Evolutionary conservation across 2,888 invertebrate genomes (phyloP), one percentile per base, ranked within the genome.

Genomic region (Acholoe squamosa): DNA sequence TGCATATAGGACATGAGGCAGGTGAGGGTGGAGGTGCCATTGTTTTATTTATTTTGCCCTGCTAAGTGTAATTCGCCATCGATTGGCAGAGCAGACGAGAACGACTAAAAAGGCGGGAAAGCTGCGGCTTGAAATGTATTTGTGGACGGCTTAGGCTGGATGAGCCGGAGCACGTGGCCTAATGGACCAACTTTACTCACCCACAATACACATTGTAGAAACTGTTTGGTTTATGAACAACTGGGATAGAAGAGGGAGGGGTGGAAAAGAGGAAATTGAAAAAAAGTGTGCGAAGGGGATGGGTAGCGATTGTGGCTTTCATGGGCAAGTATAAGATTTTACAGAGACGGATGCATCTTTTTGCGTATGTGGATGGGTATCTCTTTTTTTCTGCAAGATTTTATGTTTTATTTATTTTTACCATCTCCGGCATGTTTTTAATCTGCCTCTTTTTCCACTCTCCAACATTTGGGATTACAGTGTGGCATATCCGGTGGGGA

Each of bases 111-210:
- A 19, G 80, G 80, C 80, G 80, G 80, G 80, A 80, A 80, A 16
- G 80, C 28, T 28, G 3, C 25, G 71, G 31, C 28, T 80, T 80
- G 43, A 43, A 80, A 25, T 80, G 80, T 80, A 80, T 80, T 80
- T 80, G 43, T 19, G 80, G 22, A n/a, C 0, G 43, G 80, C 19
- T 80, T 80, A n/a, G 80, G 34, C 34, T 5, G 80, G 80, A 80
- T 80, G 80, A 80, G 80, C 80, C 34, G 14, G 16, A 1, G 80
- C 80, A 43, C 80, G 80, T 80, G 34, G 80, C 76, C 61, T 61
- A 61, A 12, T 25, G 28, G 71, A 16, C 28, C 12, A 28, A 71
- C 31, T 71, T 25, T 71, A 25, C 31, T 16, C 28, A 28, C 71
- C 25, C 0, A 71, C 71, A 71, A 71, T 71, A 25, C 31, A 14